Evolutionary conservation across 2,113 vertebrate genomes (phyloP), one percentile per base, ranked within the genome.

Genomic region (Galbula dea): DNA sequence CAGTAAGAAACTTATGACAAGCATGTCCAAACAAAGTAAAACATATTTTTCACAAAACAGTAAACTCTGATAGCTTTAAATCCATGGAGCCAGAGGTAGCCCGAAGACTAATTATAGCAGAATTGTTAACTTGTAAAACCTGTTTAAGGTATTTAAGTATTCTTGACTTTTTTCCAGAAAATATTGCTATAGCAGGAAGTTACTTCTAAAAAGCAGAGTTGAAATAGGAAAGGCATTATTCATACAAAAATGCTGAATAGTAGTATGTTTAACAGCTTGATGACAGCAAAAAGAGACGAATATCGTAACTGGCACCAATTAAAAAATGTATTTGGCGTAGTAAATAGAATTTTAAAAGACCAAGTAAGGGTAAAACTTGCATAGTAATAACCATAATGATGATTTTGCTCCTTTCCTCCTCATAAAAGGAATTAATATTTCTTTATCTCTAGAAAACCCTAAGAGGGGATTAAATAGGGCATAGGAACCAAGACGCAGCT

Each of bases 21-120:
- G 95, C 93, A 95, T 89, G 91, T 97, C 96, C 83, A 97, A 96
- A 95, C 94, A 96, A 93, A 94, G 80, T 93, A 89, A 93, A 96
- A 95, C 68, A 73, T 94, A 94, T 93, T 96, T 96, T 95, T 96
- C 94, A 95, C 80, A 86, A 96, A 93, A 91, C 22, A 92, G 96
- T 94, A 95, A 95, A 96, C 82, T 86, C 71, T 89, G 88, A 90
- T 95, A 96, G 79, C 73, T 96, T 95, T 88, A 95, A 96, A 94
- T 86, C 83, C 65, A 83, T 54, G 72, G 39, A 96, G 79, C 29
- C 94, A 93, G 83, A 83, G 67, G 83, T 78, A 95, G 83, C 65
- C 82, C 89, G 80, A 94, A 84, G 65, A 95, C 90, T 90, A 94
- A 91, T 95, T 92, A 77, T 22, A 83, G 72, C 39, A 93, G 80